Base-by-base conservation (phyloP, 2,797 vertebrate species). In the Cryptoprocta ferox region DNA sequence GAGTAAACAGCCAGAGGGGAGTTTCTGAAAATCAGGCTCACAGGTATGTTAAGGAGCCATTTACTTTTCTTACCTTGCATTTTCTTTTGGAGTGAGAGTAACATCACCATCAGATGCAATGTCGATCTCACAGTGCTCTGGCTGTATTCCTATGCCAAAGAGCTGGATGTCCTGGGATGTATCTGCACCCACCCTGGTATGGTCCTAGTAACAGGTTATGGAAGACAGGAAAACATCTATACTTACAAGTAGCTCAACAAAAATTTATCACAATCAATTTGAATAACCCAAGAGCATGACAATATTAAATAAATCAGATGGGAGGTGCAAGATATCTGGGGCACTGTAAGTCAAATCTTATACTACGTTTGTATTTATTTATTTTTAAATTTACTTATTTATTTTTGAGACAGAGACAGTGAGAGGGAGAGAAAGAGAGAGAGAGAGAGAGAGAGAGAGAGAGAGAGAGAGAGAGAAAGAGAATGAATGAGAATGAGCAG, bases 81-180 rank as follows among this genome's bases (percentile, higher is more conserved):
- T 99, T 98, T 99, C 99, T 85, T 99, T 98, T 42, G 99, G 99
- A 71, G 98, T 99, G 63, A 99, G 99, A 66, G 99, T 99, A 98
- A 99, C 98, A 56, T 99, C 99, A 93, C 99, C 99, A 42, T 99
- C 99, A 3, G 98, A 95, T 91, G 99, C 98, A 45, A 99, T 99
- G 96, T 99, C 99, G 96, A 99, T 99, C 97, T 99, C 97, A 86
- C 99, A 99, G 98, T 99, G 99, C 97, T 99, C 99, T 5, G 99
- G 98, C 97, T 99, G 99, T 98, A 99, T 99, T 71, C 99, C 99
- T 96, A 99, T 99, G 30, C 99, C 99, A 88, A 99, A 99, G 93
- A 99, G 99, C 99, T 99, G 99, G 98, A 99, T 99, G 98, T 99
- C 99, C 98, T 99, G 99, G 97, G 99, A 99, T 0, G 99, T 99